Conservation (phyloP, 2,797 vertebrate species). For the Ficedula albicollis region DNA sequence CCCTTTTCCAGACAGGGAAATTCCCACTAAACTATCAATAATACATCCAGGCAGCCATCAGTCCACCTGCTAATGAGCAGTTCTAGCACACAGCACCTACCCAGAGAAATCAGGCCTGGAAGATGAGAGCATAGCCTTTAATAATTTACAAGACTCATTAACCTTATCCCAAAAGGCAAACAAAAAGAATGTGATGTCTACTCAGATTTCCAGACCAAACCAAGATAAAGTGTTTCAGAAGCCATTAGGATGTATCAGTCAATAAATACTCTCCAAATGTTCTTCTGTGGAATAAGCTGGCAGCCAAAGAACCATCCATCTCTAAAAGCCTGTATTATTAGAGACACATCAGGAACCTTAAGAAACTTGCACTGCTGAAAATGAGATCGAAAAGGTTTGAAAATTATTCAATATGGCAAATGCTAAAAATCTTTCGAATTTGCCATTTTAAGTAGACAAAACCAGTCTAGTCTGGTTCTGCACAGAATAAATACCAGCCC, state of each 20-base stretch:
- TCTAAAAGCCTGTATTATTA: background rate
- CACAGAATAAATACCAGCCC: background rate
- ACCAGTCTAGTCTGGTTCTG: background rate
- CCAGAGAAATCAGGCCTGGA: background rate
- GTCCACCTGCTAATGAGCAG: background rate
- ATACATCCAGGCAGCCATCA: slow-evolving; percentile 24
- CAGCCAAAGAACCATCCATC: background rate
- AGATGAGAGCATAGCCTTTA: slow-evolving; percentile 7
- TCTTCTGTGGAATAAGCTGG: background rate
- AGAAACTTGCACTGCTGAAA: background rate
- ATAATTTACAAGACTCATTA: slow-evolving; percentile 44
- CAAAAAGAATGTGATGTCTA: background rate
- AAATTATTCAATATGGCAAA: background rate
- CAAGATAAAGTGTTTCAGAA: background rate
- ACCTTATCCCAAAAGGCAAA: slow-evolving; percentile 22
- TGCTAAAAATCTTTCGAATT: background rate
- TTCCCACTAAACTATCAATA: slow-evolving; percentile 22
- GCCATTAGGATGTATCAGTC: background rate
- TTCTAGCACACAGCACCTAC: background rate
- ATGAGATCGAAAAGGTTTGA: background rate
- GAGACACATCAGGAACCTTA: background rate
- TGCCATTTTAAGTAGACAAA: background rate
- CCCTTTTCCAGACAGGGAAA: background rate
- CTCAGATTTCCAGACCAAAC: slow-evolving; percentile 17
- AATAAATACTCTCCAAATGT: background rate